Evolutionary conservation across 2,888 invertebrate genomes (phyloP).

Genomic region (Ornithoptera alexandrae): DNA sequence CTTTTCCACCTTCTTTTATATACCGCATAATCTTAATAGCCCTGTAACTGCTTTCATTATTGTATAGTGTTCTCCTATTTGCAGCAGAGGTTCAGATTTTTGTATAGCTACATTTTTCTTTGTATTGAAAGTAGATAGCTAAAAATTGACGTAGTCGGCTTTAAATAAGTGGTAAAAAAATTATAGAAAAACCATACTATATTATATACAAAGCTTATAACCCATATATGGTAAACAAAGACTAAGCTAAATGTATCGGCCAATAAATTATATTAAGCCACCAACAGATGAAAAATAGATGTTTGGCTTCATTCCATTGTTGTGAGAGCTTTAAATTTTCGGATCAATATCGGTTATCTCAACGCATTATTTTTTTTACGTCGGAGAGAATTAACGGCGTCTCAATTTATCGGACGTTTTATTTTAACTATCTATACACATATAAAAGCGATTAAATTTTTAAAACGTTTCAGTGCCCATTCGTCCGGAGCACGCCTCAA

Average conservation of each 20-base stretch:
- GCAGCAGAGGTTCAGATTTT: too few relatives aligned
- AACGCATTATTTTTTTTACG: background rate
- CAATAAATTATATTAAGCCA: slow-evolving; percentile 4
- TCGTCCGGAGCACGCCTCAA: too few relatives aligned
- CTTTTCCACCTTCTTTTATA: too few relatives aligned
- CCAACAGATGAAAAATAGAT: background rate
- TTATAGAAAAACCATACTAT: background rate
- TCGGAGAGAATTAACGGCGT: background rate
- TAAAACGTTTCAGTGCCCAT: too few relatives aligned
- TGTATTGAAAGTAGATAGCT: too few relatives aligned
- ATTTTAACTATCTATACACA: too few relatives aligned
- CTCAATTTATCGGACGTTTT: background rate
- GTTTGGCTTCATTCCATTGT: slow-evolving; percentile 1
- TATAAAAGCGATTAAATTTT: too few relatives aligned
- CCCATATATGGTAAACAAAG: background rate
- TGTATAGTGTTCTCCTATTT: too few relatives aligned
- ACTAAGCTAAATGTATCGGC: background rate
- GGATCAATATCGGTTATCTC: background rate
- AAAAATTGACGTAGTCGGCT: background rate
- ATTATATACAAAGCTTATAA: background rate
- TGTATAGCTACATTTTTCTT: too few relatives aligned
- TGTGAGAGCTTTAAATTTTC: background rate
- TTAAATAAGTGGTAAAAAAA: background rate
- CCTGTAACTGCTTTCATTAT: too few relatives aligned
- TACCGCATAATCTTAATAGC: too few relatives aligned